Base-by-base conservation (phyloP, 2,797 vertebrate species). In the Argyrosomus regius region DNA sequence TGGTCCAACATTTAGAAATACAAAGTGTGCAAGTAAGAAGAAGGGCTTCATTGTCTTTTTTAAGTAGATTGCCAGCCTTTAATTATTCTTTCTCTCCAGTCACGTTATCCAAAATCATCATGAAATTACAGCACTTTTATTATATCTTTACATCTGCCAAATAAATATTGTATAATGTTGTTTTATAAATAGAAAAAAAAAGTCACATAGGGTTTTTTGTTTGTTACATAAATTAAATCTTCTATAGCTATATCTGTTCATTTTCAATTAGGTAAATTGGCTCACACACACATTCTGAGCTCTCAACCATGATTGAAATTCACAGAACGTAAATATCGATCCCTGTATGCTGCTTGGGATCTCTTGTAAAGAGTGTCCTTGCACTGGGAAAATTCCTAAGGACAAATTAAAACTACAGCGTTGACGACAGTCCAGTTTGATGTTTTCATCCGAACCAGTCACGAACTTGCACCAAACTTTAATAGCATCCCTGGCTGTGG, bases 311-410 rank as follows among this genome's bases (percentile, higher is more conserved):
- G 57, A 86, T 59, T 82, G 46, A 66, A 72, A 77, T 66, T 69
- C 48, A 77, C 60, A 75, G 59, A 74, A 76, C 54, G 24, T 75
- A 57, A 75, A 73, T 77, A 71, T 77, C 60, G 72, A 81, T 81
- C 22, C 52, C n/a, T 48, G 4, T 61, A 80, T 61, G 63, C 72
- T 72, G 22, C 72, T 65, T 2, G 18, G 18, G 54, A 16, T 64
- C 63, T 48, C 54, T n/a, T 53, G 22, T 50, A 53, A 81, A 76
- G n/a, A 45, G 26, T 45, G 41, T 9, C 28, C 49, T 61, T 72
- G 28, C 10, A 11, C 56, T 46, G 22, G 20, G 26, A 79, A 85
- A 66, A 53, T 62, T 7, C 18, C 35, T 9, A 43, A 56, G n/a
- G 63, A 43, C 20, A 63, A 61, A 62, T 78, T 13, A n/a, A 49